phyloP scores from a whole-genome alignment of 2,797 vertebrate genomes.

The Falco columbarius region DNA sequence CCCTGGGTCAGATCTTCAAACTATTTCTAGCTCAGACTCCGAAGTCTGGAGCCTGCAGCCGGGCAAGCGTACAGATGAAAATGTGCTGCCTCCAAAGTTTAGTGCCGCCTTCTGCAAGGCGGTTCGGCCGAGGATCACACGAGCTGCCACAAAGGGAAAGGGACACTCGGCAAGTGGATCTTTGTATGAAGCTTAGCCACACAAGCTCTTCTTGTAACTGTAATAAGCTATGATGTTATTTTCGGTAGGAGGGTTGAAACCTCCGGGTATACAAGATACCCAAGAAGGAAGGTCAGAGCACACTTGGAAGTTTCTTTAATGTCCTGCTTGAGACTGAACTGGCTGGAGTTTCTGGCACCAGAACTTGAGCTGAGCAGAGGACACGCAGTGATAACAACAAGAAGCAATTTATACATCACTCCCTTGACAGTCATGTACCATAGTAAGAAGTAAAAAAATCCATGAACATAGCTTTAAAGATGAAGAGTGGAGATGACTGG shows the following conservation, averaged over 20 bases:
- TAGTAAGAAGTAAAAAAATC: neutral
- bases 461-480: neutral
- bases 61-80: neutral
- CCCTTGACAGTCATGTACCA: neutral
- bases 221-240: neutral
- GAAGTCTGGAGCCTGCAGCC: neutral
- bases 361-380: neutral
- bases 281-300: neutral
- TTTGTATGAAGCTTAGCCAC: neutral
- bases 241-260: neutral
- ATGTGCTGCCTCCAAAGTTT: neutral
- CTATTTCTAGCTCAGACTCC: slow-evolving; percentile 31
- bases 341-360: neutral
- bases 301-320: neutral
- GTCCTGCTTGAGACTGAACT: neutral
- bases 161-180: neutral
- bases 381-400: neutral
- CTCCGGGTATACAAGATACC: neutral
- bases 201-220: neutral
- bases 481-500: neutral
- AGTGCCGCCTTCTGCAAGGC: neutral
- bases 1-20: neutral
- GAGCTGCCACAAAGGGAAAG: neutral
- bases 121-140: accelerated
- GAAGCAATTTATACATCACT: neutral